Evolutionary conservation across 1,140 invertebrate species (phyloP).

Genomic region (Drepana arcuata): DNA sequence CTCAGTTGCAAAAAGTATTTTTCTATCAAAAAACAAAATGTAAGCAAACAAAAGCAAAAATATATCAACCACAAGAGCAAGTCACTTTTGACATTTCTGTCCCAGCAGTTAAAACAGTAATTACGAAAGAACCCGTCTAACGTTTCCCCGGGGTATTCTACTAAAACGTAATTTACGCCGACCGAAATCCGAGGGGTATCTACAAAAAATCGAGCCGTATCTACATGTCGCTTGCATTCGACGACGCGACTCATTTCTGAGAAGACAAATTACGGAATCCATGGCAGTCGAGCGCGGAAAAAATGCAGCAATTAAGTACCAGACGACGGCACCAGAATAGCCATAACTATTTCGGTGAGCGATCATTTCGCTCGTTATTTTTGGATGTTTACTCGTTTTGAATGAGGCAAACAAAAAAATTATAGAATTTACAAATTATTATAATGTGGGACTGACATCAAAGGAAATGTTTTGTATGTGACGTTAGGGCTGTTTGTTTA

Average conservation of each 20-base stretch:
- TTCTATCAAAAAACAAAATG: constrained; percentile 8
- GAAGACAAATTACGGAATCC: constrained; percentile 69
- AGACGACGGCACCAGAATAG: constrained; percentile 43
- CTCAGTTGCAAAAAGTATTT: constrained; percentile 6
- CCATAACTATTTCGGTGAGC: constrained; percentile 42
- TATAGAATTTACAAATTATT: constrained; percentile 28
- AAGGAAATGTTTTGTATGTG: constrained; percentile 17
- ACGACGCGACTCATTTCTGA: constrained; percentile 68
- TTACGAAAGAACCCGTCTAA: constrained; percentile 57
- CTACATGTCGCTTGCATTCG: constrained; percentile 62
- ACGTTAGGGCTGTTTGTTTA: constrained; percentile 6
- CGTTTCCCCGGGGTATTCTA: constrained; percentile 60
- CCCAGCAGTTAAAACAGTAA: constrained; percentile 62
- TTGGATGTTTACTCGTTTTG: constrained; percentile 40
- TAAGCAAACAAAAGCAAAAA: constrained; percentile 20
- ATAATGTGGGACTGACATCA: constrained; percentile 23
- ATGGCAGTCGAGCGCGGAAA: constrained; percentile 53
- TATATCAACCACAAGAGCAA: constrained; percentile 44
- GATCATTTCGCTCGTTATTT: constrained; percentile 50
- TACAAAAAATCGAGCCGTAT: constrained; percentile 54
- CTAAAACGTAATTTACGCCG: constrained; percentile 65
- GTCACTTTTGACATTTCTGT: constrained; percentile 58
- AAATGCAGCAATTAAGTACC: constrained; percentile 65
- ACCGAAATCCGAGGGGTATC: constrained; percentile 49
- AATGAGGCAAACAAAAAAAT: no score